Evolutionary conservation across 2,888 invertebrate genomes (phyloP), one percentile per base, ranked within the genome.

Genomic region (Thecocarcelia acutangulata): DNA sequence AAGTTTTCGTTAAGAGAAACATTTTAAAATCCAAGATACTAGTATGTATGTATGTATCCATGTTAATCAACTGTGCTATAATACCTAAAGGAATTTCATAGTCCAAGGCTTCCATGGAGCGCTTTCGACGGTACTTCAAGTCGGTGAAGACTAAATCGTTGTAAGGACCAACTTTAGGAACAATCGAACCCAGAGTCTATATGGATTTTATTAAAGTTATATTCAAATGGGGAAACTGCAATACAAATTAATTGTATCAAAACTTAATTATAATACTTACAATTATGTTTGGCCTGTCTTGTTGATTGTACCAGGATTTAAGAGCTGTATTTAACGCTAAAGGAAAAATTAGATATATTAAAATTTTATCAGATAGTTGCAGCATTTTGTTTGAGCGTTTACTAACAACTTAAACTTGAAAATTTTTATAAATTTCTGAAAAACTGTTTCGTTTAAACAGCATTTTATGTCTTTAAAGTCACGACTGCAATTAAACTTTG

Each of bases 21-120:
- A n/a, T n/a, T n/a, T n/a, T n/a, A n/a, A n/a, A n/a, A n/a, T n/a
- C n/a, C n/a, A n/a, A n/a, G n/a, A n/a, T n/a, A n/a, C n/a, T n/a
- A n/a, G n/a, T n/a, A n/a, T n/a, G n/a, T n/a, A n/a, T n/a, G n/a
- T n/a, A n/a, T n/a, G n/a, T n/a, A n/a, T n/a, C n/a, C n/a, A n/a
- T n/a, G n/a, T n/a, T n/a, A n/a, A n/a, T n/a, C n/a, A 17, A 11
- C 0, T 15, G 19, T 52, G 12, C 0, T 44, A 40, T 40, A 52
- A 33, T 48, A 76, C 80, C 52, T 24, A 66, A 37, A 24, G 80
- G 54, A 54, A 76, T 76, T 17, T 66, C 48, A 68, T 72, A 76
- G 48, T 66, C 9, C 3, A 68, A 64, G 15, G 19, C 61, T 1
- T 70, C 9, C 1, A 28, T 19, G 33, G 17, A 2, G 12, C 80